Conservation (phyloP, 2,888 invertebrate genomes). For the Dicranocentrus wangi region DNA sequence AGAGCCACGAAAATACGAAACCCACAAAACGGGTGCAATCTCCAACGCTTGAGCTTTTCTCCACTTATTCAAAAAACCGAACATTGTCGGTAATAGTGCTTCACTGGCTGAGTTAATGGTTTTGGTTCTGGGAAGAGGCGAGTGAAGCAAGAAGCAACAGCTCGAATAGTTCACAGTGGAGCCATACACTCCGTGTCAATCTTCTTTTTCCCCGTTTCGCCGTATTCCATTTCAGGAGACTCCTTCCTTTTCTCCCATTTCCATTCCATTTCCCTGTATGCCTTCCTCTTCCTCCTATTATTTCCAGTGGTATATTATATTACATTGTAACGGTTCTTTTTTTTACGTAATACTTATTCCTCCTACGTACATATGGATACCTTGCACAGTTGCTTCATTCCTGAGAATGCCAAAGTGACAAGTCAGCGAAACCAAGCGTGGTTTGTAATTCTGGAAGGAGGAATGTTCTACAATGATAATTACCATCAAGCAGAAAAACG, state of each 20-base stretch:
- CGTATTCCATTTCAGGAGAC: too few relatives aligned
- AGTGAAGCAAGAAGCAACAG: constrained; percentile 57
- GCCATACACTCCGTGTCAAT: constrained; percentile 58
- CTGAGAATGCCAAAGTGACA: constrained; percentile 52
- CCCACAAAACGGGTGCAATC: too few relatives aligned
- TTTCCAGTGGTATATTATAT: neutral
- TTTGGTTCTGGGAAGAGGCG: constrained; percentile 53
- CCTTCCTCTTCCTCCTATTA: neutral
- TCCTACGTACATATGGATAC: constrained; percentile 27
- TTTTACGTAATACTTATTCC: constrained; percentile 35
- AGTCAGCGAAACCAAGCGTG: constrained; percentile 56
- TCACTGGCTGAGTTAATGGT: constrained; percentile 47
- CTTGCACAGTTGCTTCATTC: constrained; percentile 28
- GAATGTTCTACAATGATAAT: constrained; percentile 59
- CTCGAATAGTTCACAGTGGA: constrained; percentile 48
- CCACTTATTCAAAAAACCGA: constrained; percentile 4
- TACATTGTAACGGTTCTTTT: neutral
- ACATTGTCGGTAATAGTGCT: constrained; percentile 49
- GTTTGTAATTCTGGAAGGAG: constrained; percentile 46
- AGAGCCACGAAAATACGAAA: too few relatives aligned
- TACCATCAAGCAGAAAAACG: constrained; percentile 5
- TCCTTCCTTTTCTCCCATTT: constrained; percentile 54
- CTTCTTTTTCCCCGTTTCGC: constrained; percentile 43
- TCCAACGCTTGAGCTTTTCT: too few relatives aligned
- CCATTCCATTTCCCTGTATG: constrained; percentile 36